phyloP scores from a whole-genome alignment of 2,888 invertebrate species.

The Uloborus plumipes region DNA sequence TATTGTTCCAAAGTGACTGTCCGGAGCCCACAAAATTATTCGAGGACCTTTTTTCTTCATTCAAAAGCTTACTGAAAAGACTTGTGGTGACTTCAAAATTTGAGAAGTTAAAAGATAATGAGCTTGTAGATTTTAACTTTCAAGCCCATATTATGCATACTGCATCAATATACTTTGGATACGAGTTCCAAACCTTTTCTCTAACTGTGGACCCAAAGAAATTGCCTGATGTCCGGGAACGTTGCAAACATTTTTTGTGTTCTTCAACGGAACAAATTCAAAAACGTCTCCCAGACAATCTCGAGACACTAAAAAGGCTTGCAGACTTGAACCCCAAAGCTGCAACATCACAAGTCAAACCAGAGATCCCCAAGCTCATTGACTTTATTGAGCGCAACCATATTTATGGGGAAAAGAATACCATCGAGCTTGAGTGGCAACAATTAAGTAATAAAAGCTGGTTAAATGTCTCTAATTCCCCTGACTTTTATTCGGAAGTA shows the following conservation, averaged over 20 bases:
- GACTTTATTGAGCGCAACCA: neutral
- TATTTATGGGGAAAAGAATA: neutral
- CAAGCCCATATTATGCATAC: neutral
- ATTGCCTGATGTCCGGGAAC: neutral
- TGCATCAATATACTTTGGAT: slow-evolving; percentile 1
- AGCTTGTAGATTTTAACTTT: neutral
- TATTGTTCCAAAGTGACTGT: neutral
- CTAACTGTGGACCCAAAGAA: neutral
- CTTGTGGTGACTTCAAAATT: neutral
- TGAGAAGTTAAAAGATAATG: neutral
- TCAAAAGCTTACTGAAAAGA: neutral
- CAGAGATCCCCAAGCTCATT: neutral
- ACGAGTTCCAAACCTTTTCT: neutral
- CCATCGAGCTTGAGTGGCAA: neutral
- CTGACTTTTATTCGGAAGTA: neutral
- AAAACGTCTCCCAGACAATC: neutral
- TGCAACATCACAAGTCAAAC: neutral
- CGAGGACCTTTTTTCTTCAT: neutral
- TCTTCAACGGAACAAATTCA: neutral
- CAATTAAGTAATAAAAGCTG: neutral
- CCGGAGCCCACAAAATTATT: neutral
- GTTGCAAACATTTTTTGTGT: neutral
- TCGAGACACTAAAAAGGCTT: neutral
- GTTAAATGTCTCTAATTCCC: neutral
- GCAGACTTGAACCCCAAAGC: neutral